Base-by-base conservation (phyloP, 2,113 vertebrate genomes). In the Podarcis raffonei region DNA sequence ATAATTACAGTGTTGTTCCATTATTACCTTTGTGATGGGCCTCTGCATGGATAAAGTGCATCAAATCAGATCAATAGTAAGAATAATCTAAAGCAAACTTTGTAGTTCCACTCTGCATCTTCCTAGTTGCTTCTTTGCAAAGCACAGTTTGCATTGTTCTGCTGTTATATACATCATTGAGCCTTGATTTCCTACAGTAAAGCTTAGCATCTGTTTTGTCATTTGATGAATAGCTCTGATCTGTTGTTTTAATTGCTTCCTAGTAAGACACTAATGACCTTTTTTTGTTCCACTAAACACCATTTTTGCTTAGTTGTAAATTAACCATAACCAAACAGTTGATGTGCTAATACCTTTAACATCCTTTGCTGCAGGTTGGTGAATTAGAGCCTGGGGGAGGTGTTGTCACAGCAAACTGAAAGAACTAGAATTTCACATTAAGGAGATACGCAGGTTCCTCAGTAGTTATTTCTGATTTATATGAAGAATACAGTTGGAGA, bases 231-330 rank as follows among this genome's bases (percentile, higher is more conserved):
- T 97, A 87, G 90, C 93, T 97, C 92, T 95, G 95, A 96, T 97
- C 91, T 95, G 94, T 96, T 96, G 91, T 95, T 96, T 96, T 97
- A 97, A 97, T 97, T 97, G 95, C 95, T 96, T 97, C 96, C 96
- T 97, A 93, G 94, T 95, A 97, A 97, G 96, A 96, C 92, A 96
- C 91, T 97, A 97, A 97, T 97, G 95, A 97, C 94, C 96, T 97
- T 97, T 96, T 53, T 97, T 97, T 97, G 94, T 97, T 97, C 95
- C 94, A 96, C 95, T 97, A 97, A 97, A 97, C 92, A 95, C 95
- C 94, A 93, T 94, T 97, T 84, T 96, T 95, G 92, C 94, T 97
- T 96, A 95, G 94, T 94, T 96, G 95, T 96, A 97, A 97, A 97
- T 96, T 96, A 97, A 96, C 95, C 95, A 96, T 96, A 96, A 95